These are phyloP conservation scores for Epinephelus lanceolatus DNA, from an alignment of 2,113 vertebrate genomes.

Conservation along the genomic window DNA sequence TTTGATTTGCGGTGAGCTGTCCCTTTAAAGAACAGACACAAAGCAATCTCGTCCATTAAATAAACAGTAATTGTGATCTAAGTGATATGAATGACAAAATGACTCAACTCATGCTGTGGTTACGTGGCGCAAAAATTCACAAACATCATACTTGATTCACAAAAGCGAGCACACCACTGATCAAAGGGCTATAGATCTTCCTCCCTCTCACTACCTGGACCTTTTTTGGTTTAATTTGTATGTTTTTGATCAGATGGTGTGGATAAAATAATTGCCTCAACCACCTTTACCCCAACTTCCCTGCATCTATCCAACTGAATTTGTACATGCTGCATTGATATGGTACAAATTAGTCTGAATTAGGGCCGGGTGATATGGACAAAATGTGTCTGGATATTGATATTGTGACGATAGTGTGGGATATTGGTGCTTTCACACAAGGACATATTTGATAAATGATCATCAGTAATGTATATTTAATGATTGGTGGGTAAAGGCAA, in stretches of 20 bases:
- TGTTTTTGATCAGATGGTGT: neutral
- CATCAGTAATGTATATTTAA: too few species aligned
- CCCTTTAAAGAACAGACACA: neutral
- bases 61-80: neutral
- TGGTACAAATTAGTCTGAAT: neutral
- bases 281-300: neutral
- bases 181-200: neutral
- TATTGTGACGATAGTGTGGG: too few species aligned
- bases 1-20: too few species aligned
- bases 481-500: too few species aligned
- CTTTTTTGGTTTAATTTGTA: neutral
- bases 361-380: too few species aligned
- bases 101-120: neutral
- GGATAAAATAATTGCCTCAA: neutral
- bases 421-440: too few species aligned
- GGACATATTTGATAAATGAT: too few species aligned
- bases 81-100: constrained; percentile 2
- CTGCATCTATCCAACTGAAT: neutral
- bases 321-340: neutral
- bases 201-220: neutral
- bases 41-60: neutral
- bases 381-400: too few species aligned
- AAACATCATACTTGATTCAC: constrained; percentile 1
- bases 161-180: neutral
- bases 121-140: neutral